Evolutionary conservation across 2,797 vertebrate species (phyloP).

Genomic region (Ctenosaura bakeri): DNA sequence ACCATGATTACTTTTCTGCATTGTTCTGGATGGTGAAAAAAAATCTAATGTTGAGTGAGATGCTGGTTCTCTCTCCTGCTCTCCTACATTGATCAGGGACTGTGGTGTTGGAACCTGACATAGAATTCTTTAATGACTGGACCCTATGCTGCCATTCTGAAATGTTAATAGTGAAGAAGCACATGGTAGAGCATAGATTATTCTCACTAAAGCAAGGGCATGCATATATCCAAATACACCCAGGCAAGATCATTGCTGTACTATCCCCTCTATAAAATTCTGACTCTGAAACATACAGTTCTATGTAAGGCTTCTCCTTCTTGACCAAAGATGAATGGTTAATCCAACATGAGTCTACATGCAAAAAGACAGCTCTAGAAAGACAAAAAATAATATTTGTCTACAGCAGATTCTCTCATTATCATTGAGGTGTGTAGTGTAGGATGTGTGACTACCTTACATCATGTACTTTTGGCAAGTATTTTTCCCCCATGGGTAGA

Average conservation of each 20-base stretch:
- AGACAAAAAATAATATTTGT: rapidly evolving
- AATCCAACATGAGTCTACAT: rapidly evolving
- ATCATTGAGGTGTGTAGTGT: not conserved
- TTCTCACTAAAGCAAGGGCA: not conserved
- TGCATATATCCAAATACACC: not conserved
- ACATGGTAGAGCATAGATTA: not conserved
- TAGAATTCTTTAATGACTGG: not conserved
- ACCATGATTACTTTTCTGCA: not conserved
- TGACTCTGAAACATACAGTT: not conserved
- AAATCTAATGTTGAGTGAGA: constrained; percentile 22
- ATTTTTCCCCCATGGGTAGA: not conserved
- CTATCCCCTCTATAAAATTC: not conserved
- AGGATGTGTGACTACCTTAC: not conserved
- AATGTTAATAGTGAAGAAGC: not conserved
- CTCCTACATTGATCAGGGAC: not conserved
- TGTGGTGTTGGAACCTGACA: not conserved
- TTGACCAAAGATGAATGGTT: constrained; percentile 31
- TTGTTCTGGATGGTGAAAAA: not conserved
- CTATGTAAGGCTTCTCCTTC: not conserved
- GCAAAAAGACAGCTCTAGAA: not conserved
- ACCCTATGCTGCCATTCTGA: constrained; percentile 34
- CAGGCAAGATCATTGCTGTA: not conserved
- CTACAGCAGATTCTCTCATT: not conserved
- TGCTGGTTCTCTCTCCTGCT: not conserved
- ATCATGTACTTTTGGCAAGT: not conserved